Percentiles rank a stretch among this genome's conserved stretches.
Conservation (phyloP, 2,113 vertebrate species). For the Elanoides forficatus region DNA sequence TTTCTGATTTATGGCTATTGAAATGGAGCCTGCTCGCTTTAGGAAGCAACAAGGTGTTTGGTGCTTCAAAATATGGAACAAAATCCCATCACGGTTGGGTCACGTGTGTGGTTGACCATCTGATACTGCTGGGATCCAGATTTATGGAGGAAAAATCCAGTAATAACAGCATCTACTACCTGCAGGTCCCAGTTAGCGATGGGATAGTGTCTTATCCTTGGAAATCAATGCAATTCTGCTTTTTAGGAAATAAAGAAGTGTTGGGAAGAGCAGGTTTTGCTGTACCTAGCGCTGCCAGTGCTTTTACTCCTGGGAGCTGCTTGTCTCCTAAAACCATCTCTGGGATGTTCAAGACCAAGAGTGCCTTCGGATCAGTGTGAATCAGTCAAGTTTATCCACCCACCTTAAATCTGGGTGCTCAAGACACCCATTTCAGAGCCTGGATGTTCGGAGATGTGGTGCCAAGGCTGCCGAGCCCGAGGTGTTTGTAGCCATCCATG, state of each 20-base stretch:
- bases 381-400: background rate
- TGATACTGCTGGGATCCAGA: background rate
- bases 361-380: fast-evolving
- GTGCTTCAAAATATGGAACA: background rate
- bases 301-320: background rate
- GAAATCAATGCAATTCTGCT: background rate
- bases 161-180: fast-evolving
- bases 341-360: background rate
- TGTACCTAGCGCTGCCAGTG: background rate
- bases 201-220: background rate
- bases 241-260: background rate
- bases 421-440: background rate
- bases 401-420: background rate
- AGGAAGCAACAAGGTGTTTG: background rate
- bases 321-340: background rate
- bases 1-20: background rate
- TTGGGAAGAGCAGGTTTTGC: background rate
- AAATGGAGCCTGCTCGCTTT: background rate
- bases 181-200: background rate
- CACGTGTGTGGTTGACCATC: fast-evolving
- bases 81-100: fast-evolving
- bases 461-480: background rate
- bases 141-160: background rate
- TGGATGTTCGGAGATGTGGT: background rate
- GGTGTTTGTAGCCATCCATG: background rate